Evolutionary conservation across 30 jellyfish, hydroid and myxozoan genomes (phyloP), one percentile per base, ranked within the genome.

Genomic region (Aurelia sp.): DNA sequence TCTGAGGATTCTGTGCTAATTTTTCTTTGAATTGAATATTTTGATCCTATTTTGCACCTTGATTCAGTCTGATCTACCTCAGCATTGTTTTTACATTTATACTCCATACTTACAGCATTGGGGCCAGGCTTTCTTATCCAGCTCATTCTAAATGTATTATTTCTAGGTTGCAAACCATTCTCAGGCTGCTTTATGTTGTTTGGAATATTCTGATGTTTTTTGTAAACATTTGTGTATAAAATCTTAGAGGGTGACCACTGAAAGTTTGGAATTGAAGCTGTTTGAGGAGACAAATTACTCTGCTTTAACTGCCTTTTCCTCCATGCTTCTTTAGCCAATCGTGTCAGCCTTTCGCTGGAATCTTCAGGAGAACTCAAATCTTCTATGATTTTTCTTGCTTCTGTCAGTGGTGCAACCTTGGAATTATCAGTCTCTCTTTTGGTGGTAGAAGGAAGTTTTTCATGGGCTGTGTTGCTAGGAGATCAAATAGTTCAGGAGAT

Each of bases 301-400:
- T 11, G n/a, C 0, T 72, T 44, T 50, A 27, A 13, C 4, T 44
- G 63, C 27, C 74, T 84, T 8, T 67, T 58, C 10, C 31, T 84
- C 93, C 93, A 84, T 38, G 78, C 66, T 44, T 48, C 67, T 62
- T 84, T 84, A 17, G 93, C 93, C 11, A 84, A 31, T 31, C 57
- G 24, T 65, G 93, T 72, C 48, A 84, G 85, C 48, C 80, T 71
- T 8, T 82, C 83, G 16, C 82, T 69, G 0, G 91, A 82, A 63
- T 50, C 72, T 22, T 76, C 75, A 55, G 68, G 27, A 11, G 40
- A 3, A 8, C 9, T 4, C n/a, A 12, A 0, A 20, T 50, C 38
- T 35, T 20, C 19, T 9, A 21, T 11, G 33, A 11, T 38, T 1
- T n/a, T 10, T 30, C 33, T 72, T 38, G 8, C 51, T 24, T 19